phyloP scores from a whole-genome alignment of 2,797 vertebrate species.

The Delichon dasypus region DNA sequence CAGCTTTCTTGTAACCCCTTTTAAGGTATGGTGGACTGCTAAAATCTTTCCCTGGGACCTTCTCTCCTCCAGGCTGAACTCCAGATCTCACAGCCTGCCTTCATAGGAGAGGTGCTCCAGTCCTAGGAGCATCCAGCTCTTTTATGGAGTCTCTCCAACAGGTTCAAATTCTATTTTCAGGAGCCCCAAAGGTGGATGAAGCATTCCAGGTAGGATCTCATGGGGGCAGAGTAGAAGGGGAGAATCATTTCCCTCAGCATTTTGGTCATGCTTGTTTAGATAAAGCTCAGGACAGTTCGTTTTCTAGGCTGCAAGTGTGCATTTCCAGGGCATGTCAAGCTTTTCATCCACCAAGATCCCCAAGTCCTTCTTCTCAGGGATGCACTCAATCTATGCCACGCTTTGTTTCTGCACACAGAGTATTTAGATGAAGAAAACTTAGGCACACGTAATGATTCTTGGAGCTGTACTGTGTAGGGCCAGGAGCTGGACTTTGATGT shows the following conservation, averaged over 20 bases:
- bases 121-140: background rate
- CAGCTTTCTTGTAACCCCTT: background rate
- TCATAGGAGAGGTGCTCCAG: background rate
- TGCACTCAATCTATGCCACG: background rate
- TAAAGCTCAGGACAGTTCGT: background rate
- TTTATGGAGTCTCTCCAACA: background rate
- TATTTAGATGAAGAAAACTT: background rate
- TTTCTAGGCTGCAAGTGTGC: background rate
- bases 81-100: background rate
- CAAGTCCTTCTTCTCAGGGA: background rate
- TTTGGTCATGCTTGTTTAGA: background rate
- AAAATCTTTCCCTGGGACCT: background rate
- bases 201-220: background rate
- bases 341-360: background rate
- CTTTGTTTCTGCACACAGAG: background rate
- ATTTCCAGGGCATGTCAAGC: background rate
- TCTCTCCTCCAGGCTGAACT: background rate
- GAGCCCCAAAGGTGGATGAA: rapidly evolving
- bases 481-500: background rate
- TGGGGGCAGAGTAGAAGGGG: background rate
- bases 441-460: background rate
- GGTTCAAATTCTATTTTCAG: background rate
- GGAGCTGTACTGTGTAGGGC: background rate
- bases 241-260: background rate
- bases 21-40: background rate